Evolutionary conservation across 1,140 invertebrate species (phyloP), one percentile per base, ranked within the genome.

Genomic region (Epicauta chinensis): DNA sequence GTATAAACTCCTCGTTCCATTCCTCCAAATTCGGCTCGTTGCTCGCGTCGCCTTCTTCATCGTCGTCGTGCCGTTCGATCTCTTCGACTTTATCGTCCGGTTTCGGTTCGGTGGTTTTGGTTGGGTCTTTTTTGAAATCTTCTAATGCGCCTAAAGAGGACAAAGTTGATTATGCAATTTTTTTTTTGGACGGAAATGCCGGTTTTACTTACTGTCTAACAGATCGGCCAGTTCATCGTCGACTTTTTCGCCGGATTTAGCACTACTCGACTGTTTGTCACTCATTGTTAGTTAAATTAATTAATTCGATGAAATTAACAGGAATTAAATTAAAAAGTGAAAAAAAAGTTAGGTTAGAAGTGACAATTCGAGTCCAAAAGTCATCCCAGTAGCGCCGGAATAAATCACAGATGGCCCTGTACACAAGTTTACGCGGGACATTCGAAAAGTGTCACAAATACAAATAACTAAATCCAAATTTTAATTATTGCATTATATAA

Each of bases 1-100:
- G 76, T 7, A 81, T 75, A 59, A 82, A 82, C 53, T 82, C 80
- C 40, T 81, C 77, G 16, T 74, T 75, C 80, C 80, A 81, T 71
- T 78, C 61, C 56, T 37, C 31, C 37, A 14, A 36, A 13, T 36
- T 48, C 34, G 50, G 51, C 1, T 50, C 56, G 7, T 7, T 5
- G 7, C 7, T 23, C 4, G 1, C 23, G 29, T 46, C 59, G 9
- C 59, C 50, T 11, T 54, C 51, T 47, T 43, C 53, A 35, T 37
- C 51, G 4, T 23, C 23, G 2, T 23, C 7, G 7, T 23, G 23
- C n/a, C n/a, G n/a, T n/a, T n/a, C 23, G 40, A 34, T 12, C 3
- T 59, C 59, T 7, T 64, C 63, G 1, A 60, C 48, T 47, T 43
- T 50, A 13, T 38, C 49, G 46, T 50, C 51, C n/a, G n/a, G n/a